Percentiles rank a stretch among this genome's conserved stretches.
These are phyloP conservation scores for Plectus sambesii DNA, from an alignment of 1,140 invertebrate genomes.

Conservation along the genomic window DNA sequence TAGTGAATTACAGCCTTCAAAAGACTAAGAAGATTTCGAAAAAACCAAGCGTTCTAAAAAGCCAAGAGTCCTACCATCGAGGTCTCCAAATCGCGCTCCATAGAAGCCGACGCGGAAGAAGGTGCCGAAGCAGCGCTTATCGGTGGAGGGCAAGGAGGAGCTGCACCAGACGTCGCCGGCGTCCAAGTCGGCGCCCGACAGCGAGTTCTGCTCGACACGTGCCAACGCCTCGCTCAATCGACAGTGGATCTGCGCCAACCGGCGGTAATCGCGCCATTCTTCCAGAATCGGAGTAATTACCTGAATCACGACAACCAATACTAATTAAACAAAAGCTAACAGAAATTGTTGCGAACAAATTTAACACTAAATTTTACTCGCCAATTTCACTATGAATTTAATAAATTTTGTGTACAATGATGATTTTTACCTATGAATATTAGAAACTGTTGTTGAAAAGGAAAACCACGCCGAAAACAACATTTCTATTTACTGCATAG, in stretches of 20 bases:
- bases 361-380: not conserved
- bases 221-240: conserved; percentile 52
- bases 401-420: not conserved
- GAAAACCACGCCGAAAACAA: too few species aligned
- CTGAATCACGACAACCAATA: conserved; percentile 26
- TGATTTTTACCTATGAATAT: too few species aligned
- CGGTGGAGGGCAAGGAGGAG: conserved; percentile 67
- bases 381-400: not conserved
- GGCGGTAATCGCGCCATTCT: conserved; percentile 77
- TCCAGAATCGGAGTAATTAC: conserved; percentile 81
- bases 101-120: conserved; percentile 85
- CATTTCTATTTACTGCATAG: too few species aligned
- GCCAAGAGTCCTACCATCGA: too few species aligned
- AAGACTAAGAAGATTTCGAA: too few species aligned
- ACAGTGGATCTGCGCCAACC: conserved; percentile 77
- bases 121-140: conserved; percentile 87
- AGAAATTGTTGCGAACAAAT: not conserved
- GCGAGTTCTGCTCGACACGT: conserved; percentile 47
- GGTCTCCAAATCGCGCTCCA: conserved; percentile 79
- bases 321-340: too few species aligned
- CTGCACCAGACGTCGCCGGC: conserved; percentile 49
- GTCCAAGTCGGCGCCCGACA: conserved; percentile 34
- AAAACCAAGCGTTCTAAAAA: too few species aligned
- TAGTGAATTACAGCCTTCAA: too few species aligned
- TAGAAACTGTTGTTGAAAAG: too few species aligned